Conservation (phyloP, 2,797 vertebrate genomes). For the Acanthiza pusilla region DNA sequence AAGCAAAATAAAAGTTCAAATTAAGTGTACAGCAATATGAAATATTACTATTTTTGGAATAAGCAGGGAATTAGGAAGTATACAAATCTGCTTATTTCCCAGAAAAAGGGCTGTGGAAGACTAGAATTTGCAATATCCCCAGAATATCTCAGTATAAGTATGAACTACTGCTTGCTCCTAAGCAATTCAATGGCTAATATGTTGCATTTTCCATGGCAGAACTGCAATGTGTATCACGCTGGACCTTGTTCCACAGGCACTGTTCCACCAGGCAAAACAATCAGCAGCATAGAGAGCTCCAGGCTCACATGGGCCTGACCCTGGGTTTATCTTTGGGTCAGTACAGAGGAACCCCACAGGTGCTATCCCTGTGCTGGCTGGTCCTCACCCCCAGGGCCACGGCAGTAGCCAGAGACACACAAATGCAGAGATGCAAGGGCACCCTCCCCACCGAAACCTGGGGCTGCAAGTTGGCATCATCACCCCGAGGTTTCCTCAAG, state of each 20-base stretch:
- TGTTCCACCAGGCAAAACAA: neutral
- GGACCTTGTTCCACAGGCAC: neutral
- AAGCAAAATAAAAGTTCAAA: conserved; percentile 64
- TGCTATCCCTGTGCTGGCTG: neutral
- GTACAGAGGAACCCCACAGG: neutral
- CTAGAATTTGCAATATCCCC: neutral
- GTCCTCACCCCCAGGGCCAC: neutral
- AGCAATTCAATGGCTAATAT: neutral
- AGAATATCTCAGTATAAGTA: neutral
- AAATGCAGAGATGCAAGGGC: neutral
- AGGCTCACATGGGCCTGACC: neutral
- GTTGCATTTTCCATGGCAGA: neutral
- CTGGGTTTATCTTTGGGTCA: neutral
- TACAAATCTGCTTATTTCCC: neutral
- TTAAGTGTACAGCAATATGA: conserved; percentile 30
- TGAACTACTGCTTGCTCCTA: neutral
- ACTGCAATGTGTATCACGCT: neutral
- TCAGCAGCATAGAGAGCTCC: neutral
- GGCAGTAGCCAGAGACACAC: neutral
- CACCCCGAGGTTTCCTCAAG: neutral
- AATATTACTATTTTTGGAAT: conserved; percentile 43
- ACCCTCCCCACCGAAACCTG: neutral
- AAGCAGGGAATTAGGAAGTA: conserved; percentile 8
- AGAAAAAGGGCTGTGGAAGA: neutral
- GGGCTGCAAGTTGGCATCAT: neutral